Base-by-base conservation (phyloP, 2,113 vertebrate genomes). In the Archocentrus centrarchus region DNA sequence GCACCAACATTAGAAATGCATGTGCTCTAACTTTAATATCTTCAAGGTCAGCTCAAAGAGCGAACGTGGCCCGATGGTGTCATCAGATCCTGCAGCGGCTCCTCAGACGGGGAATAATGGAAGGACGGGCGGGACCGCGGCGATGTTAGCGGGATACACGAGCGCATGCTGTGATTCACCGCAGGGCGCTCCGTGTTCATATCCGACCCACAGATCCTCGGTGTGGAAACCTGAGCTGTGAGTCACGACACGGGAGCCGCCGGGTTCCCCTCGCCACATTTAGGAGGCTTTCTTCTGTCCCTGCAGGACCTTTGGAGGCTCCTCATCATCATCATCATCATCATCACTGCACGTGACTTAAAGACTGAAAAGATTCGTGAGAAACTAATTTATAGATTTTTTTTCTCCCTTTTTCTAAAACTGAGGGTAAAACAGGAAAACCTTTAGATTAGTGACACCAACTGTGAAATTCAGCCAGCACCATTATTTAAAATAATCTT, bases 111-210 rank as follows among this genome's bases (percentile, higher is more conserved):
- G 64, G 64, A 88, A 60, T 88, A 70, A 78, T 2, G 35, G 62
- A 11, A 15, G 58, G 7, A 5, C 58, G 4, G 41, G 55, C 30
- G 64, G 44, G 22, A 80, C 27, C 5, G 35, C 3, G 1, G 30
- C 2, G 64, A 59, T 61, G 57, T 77, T n/a, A 47, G 62, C 11
- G 47, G 14, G 78, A 77, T 1, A 30, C 27, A 39, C 13, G 57
- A 77, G 85, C 15, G 3, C 82, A 14, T 53, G 76, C 3, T 10
- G 60, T 58, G 80, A 86, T 63, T 80, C 82, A 61, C 79, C 2
- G 11, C 75, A 30, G 76, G 83, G 68, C 35, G 7, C 57, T 22
- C 4, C 3, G 68, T 2, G 73, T 27, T 64, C 35, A 11, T 24
- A 6, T 60, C 64, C 57, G 35, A 30, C 27, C 37, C 27, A 27